A percentile compares a stretch with the other conserved stretches of the same genome.
Conservation (phyloP, 2,888 invertebrate species). For the Spodoptera exigua region DNA sequence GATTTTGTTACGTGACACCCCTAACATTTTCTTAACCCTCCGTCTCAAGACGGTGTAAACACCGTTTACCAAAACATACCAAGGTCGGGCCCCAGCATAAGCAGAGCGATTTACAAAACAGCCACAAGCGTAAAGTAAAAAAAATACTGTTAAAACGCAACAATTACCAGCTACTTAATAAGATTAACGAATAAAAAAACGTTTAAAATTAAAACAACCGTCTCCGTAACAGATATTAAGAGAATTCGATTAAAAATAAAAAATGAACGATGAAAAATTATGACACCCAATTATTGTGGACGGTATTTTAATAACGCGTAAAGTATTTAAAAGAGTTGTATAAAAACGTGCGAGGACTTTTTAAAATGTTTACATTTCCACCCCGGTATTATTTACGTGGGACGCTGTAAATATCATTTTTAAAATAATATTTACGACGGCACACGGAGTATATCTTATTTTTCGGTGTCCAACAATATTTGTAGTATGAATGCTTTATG, state of each 20-base stretch:
- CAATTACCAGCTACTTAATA: constrained; percentile 6
- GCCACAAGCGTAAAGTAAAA: constrained; percentile 11
- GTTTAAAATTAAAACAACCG: constrained; percentile 33
- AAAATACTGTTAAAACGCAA: neutral
- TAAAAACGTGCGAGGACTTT: constrained; percentile 38
- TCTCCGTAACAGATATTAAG: constrained; percentile 42
- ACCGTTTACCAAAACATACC: constrained; percentile 64
- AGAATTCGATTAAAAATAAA: constrained; percentile 50
- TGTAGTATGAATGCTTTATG: too few species aligned
- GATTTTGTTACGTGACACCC: constrained; percentile 75
- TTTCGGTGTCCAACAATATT: constrained; percentile 2
- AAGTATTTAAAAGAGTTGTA: constrained; percentile 53
- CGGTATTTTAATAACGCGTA: constrained; percentile 46
- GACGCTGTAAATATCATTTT: constrained; percentile 27
- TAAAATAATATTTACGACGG: constrained; percentile 24
- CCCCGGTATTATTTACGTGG: constrained; percentile 31
- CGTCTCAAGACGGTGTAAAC: constrained; percentile 79
- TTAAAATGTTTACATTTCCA: constrained; percentile 50
- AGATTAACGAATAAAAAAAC: constrained; percentile 16
- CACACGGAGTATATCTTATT: constrained; percentile 14
- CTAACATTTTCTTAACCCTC: constrained; percentile 77
- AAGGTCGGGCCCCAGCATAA: constrained; percentile 44
- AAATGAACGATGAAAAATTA: constrained; percentile 45
- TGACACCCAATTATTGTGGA: constrained; percentile 37
- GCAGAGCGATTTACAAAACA: constrained; percentile 42